Percentiles rank a stretch among this genome's conserved stretches.
Evolutionary conservation across 1,140 invertebrate genomes (phyloP).

Genomic region (Lepidurus couesii): DNA sequence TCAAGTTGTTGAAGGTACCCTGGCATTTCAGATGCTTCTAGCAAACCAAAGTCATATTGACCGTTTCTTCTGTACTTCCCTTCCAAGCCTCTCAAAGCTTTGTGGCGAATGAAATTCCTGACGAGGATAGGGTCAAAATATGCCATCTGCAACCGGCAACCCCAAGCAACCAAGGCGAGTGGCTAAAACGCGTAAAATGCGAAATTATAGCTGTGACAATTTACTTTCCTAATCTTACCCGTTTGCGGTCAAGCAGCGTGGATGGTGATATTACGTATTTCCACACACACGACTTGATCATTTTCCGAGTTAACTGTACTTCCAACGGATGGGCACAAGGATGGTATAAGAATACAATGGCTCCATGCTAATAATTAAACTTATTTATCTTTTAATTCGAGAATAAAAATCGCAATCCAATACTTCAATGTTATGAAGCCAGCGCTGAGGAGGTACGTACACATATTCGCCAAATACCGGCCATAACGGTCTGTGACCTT

Average conservation of each 20-base stretch:
- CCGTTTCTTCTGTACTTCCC: slow-evolving; percentile 53
- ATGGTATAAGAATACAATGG: slow-evolving; percentile 78
- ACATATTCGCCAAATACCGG: slow-evolving; percentile 74
- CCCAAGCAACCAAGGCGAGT: slow-evolving; percentile 70
- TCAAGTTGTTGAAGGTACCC: slow-evolving; percentile 18
- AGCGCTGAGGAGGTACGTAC: slow-evolving; percentile 73
- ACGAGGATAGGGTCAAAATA: slow-evolving; percentile 53
- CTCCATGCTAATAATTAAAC: slow-evolving; percentile 61
- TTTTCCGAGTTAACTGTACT: slow-evolving; percentile 55
- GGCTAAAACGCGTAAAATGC: slow-evolving; percentile 53
- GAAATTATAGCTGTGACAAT: not conserved
- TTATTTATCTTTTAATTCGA: slow-evolving; percentile 26
- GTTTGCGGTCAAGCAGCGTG: slow-evolving; percentile 52
- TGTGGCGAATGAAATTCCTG: slow-evolving; percentile 59
- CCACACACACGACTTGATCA: slow-evolving; percentile 65
- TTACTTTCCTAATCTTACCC: slow-evolving; percentile 51
- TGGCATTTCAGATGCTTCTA: slow-evolving; percentile 48
- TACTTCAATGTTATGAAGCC: slow-evolving; percentile 76
- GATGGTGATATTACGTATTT: slow-evolving; percentile 76
- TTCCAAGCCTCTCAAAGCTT: slow-evolving; percentile 61
- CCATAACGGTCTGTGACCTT: slow-evolving; percentile 72
- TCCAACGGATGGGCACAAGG: slow-evolving; percentile 69
- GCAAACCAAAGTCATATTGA: slow-evolving; percentile 53
- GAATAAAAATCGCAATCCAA: slow-evolving; percentile 32
- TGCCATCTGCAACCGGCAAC: slow-evolving; percentile 64